Conservation (phyloP, 2,797 vertebrate genomes). For the Typhlichthys subterraneus region DNA sequence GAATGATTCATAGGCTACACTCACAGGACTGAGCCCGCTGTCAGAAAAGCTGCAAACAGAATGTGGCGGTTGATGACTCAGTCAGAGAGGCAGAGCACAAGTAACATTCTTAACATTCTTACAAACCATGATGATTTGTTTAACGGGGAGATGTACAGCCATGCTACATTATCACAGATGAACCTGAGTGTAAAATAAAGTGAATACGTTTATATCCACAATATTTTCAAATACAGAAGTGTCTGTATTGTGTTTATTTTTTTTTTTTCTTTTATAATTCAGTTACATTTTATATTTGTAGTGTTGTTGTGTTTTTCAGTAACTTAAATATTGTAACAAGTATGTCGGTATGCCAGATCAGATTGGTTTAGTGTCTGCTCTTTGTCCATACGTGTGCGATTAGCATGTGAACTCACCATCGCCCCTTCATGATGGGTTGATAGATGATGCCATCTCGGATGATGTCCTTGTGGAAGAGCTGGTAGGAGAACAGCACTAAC, state of each 20-base stretch:
- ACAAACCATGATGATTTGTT: not conserved
- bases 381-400: constrained; percentile 6
- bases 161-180: no score
- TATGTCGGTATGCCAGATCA: constrained; percentile 6
- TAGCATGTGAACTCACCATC: constrained; percentile 82
- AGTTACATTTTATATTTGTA: no score
- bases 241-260: no score
- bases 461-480: constrained; percentile 96
- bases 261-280: no score
- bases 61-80: constrained; percentile 14
- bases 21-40: constrained; percentile 19
- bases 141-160: no score
- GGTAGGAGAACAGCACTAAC: constrained; percentile 93
- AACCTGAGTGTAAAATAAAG: no score
- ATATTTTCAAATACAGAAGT: no score
- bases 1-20: constrained; percentile 32
- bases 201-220: no score
- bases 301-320: no score
- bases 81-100: constrained; percentile 3
- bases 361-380: not conserved
- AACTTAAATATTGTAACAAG: no score
- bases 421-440: constrained; percentile 88
- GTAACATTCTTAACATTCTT: not conserved
- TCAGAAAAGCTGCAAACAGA: constrained; percentile 28
- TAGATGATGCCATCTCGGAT: constrained; percentile 87